Evolutionary conservation across 2,888 invertebrate genomes (phyloP), one percentile per base, ranked within the genome.

Genomic region (Chrysotoxum bicinctum): DNA sequence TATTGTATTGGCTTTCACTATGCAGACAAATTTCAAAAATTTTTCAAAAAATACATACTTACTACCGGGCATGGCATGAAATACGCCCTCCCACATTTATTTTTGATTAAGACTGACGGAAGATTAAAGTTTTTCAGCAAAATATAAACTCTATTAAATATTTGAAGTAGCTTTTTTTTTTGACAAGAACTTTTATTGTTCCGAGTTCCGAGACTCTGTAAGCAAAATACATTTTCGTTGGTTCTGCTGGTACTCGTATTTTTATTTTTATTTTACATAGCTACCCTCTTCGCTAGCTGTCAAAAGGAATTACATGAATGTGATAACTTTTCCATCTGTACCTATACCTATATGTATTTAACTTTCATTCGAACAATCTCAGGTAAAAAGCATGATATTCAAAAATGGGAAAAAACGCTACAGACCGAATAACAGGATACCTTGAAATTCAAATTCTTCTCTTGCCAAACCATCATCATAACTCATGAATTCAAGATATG

Each of bases 401-500:
- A 62, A 26, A 19, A 30, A 43, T 30, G 6, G 5, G 7, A 23
- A 19, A 43, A 23, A 58, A 32, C 6, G 12, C 30, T n/a, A 32
- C 30, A 64, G 43, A 64, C 64, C 30, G 64, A 45, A 64, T 32
- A 64, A 45, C 19, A 30, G 62, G 16, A 62, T 62, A 62, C 43
- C 43, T 43, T 45, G 62, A 62, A 45, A 64, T 45, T 45, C 45
- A 64, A 64, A 45, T 30, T n/a, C 14, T 14, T 32, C 45, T 30
- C 32, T 45, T 32, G 3, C 64, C 30, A 35, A 64, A 64, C 64
- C 79, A n/a, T n/a, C n/a, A n/a, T n/a, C n/a, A 79, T 68, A 79
- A 79, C 79, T 74, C 60, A 35, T 79, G 40, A 66, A 66, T 73
- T 66, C 16, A 14, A 32, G 64, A 73, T 79, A 50, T 73, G 56